Evolutionary conservation across 2,888 invertebrate genomes (phyloP).

Genomic region (Troides oblongomaculatus): DNA sequence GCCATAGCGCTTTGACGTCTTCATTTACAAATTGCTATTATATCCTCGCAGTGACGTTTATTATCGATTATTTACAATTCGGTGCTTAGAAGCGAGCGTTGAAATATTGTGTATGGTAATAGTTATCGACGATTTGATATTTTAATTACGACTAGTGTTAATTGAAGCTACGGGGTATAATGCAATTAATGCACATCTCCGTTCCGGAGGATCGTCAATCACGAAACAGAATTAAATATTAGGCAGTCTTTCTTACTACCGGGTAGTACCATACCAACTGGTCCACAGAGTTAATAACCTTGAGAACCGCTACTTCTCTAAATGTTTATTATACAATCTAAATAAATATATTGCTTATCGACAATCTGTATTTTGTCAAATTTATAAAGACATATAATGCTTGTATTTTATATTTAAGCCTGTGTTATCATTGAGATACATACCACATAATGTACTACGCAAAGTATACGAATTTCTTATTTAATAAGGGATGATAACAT

Average conservation of each 20-base stretch:
- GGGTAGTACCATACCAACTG: constrained; percentile 2
- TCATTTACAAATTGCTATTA: constrained; percentile 46
- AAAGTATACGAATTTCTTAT: too few species aligned
- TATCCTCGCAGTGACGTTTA: constrained; percentile 42
- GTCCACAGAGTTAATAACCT: constrained; percentile 16
- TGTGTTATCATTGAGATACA: too few species aligned
- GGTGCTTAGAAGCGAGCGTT: constrained; percentile 17
- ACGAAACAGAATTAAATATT: constrained; percentile 24
- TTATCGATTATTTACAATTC: constrained; percentile 35
- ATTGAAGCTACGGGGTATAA: constrained; percentile 53
- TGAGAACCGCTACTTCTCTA: background rate
- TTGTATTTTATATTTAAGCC: too few species aligned
- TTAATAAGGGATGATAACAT: too few species aligned
- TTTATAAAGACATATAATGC: too few species aligned
- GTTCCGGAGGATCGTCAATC: constrained; percentile 56
- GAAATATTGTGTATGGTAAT: constrained; percentile 27
- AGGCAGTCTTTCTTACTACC: constrained; percentile 19
- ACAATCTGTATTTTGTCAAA: background rate
- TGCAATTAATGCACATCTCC: constrained; percentile 46
- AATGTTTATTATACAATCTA: background rate
- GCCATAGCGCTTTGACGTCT: constrained; percentile 53
- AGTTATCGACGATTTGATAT: constrained; percentile 30
- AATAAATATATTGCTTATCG: background rate
- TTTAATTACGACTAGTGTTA: constrained; percentile 49
- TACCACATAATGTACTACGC: too few species aligned